phyloP scores from a whole-genome alignment of 2,797 vertebrate genomes.

The Pseudochirops corinnae region DNA sequence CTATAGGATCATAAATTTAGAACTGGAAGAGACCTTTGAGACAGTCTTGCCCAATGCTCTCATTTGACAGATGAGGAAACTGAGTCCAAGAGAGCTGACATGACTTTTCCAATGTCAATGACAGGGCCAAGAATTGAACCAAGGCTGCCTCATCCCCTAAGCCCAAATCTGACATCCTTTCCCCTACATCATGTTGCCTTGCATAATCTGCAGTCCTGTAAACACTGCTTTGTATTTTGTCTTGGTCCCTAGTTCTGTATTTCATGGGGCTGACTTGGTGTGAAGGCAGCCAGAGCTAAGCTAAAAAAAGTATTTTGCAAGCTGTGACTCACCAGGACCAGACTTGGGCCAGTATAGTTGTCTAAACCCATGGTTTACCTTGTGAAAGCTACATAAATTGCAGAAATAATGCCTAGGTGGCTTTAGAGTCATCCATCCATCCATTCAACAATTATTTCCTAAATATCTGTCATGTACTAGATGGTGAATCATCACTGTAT shows the following conservation, averaged over 20 bases:
- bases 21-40: neutral
- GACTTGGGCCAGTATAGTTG: neutral
- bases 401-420: neutral
- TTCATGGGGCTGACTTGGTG: neutral
- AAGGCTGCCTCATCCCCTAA: neutral
- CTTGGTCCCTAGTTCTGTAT: neutral
- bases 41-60: neutral
- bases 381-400: neutral
- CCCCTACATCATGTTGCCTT: neutral
- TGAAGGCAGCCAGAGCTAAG: neutral
- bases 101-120: neutral
- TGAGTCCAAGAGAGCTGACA: neutral
- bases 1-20: neutral
- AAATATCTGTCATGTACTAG: neutral
- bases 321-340: neutral
- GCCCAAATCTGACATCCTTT: neutral
- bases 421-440: neutral
- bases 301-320: neutral
- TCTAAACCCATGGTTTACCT: neutral
- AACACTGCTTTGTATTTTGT: neutral
- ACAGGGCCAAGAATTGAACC: neutral
- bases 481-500: neutral
- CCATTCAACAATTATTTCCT: neutral
- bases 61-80: neutral
- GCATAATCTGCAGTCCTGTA: neutral